phyloP scores from a whole-genome alignment of 2,113 vertebrate species.

The Prochilodus magdalenae region DNA sequence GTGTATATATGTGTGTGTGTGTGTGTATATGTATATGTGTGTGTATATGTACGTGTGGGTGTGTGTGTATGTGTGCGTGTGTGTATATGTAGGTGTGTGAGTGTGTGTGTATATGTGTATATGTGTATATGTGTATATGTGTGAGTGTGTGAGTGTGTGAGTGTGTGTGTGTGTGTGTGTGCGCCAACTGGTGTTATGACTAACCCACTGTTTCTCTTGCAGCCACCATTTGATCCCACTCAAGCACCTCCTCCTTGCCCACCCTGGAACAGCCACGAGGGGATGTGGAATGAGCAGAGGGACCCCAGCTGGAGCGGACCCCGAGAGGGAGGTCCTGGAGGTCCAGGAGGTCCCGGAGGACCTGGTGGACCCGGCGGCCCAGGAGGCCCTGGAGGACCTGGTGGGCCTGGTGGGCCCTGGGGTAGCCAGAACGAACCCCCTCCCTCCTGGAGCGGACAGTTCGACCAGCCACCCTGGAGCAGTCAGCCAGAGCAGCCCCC shows the following conservation, averaged over 20 bases:
- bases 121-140: too few species aligned
- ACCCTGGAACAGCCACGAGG: constrained; percentile 96
- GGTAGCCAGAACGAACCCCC: constrained; percentile 86
- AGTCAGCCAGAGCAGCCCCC: constrained; percentile 93
- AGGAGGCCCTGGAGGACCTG: constrained; percentile 76
- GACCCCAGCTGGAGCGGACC: constrained; percentile 92
- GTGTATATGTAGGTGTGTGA: too few species aligned
- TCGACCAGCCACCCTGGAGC: constrained; percentile 91
- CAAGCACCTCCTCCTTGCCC: constrained; percentile 94
- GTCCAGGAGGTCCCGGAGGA: constrained; percentile 66
- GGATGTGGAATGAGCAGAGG: constrained; percentile 94
- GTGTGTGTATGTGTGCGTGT: too few species aligned
- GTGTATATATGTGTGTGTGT: too few species aligned
- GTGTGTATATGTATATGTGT: too few species aligned
- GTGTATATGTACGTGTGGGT: too few species aligned
- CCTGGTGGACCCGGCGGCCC: constrained; percentile 62
- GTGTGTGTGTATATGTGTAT: too few species aligned
- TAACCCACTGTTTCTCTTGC: constrained; percentile 56
- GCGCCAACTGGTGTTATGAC: too few species aligned
- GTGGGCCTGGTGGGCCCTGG: constrained; percentile 74
- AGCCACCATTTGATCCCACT: constrained; percentile 81
- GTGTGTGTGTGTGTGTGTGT: too few species aligned
- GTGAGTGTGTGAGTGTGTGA: too few species aligned
- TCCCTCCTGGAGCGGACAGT: constrained; percentile 89
- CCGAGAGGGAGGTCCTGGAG: constrained; percentile 76